Conservation (phyloP, 2,113 vertebrate species). For the Myocastor coypus region DNA sequence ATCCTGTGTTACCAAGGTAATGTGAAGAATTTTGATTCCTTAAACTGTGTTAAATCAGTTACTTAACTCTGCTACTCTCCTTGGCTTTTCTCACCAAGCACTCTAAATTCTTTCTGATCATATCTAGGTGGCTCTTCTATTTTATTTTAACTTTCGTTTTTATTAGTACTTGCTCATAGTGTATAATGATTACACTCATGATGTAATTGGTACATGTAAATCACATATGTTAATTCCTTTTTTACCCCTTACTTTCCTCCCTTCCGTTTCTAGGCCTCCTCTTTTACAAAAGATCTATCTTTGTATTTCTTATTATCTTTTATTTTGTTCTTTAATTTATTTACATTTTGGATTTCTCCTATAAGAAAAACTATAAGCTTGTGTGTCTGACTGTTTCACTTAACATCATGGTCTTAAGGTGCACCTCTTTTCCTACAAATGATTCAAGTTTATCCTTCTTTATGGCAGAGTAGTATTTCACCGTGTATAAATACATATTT, state of each 20-base stretch:
- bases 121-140: neutral
- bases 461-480: neutral
- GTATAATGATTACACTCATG: neutral
- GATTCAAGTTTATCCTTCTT: neutral
- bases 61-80: conserved; percentile 54
- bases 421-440: neutral
- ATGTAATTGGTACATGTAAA: neutral
- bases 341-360: neutral
- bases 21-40: conserved; percentile 58
- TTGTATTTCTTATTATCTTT: neutral
- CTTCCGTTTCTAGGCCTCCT: neutral
- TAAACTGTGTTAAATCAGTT: conserved; percentile 49
- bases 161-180: neutral
- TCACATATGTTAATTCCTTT: neutral
- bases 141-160: neutral
- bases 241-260: neutral
- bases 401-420: neutral
- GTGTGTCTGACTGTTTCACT: too few species aligned
- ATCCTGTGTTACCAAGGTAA: conserved; percentile 50
- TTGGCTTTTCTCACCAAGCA: conserved; percentile 25
- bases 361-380: neutral
- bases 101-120: conserved; percentile 26
- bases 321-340: neutral
- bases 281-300: neutral
- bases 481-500: neutral